Base-by-base conservation (phyloP, 2,797 vertebrate species). In the Notoglanidium macrostoma region DNA sequence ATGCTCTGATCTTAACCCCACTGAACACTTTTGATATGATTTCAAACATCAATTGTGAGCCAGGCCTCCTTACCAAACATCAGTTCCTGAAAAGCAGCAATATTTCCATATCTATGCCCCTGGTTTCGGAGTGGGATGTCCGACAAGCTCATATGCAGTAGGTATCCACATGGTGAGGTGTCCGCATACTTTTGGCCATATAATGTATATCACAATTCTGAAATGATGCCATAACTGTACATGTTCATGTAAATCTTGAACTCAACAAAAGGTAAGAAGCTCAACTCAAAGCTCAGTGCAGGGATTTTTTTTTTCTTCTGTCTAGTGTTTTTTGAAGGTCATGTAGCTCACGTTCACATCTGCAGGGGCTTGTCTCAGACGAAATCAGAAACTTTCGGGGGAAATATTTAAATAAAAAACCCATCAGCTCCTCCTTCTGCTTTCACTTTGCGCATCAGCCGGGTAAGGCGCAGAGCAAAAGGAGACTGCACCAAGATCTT, bases 401-500 rank as follows among this genome's bases (percentile, higher is more conserved):
- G 26, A 12, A 15, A 51, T 40, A 63, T 51, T 67, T 14, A 85
- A 77, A 85, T 10, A 29, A 55, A 51, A 63, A 95, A 96, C 8
- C 95, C 94, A 93, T 94, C 93, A 94, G 92, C 95, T 96, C 95
- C 96, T 95, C 96, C 96, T 96, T 92, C 94, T 89, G 91, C 91
- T 91, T 92, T 89, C 93, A 84, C 92, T 91, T 90, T 88, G 88
- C 90, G 91, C 94, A 94, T 95, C 93, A 90, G 92, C 91, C 91
- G 91, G 89, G 92, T 89, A 91, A 90, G 90, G 84, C 93, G 89
- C 92, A 92, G 89, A 94, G 91, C 92, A 92, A 93, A 93, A 93
- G 95, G 94, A 95, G 92, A 92, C 94, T 92, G 94, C 93, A 90
- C 89, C 92, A 91, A 93, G 91, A 88, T 90, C 87, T 86, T 68